Percentiles rank a stretch among this genome's conserved stretches.
phyloP scores from a whole-genome alignment of 2,888 invertebrate species.

The Prosopocoilus inquinatus region DNA sequence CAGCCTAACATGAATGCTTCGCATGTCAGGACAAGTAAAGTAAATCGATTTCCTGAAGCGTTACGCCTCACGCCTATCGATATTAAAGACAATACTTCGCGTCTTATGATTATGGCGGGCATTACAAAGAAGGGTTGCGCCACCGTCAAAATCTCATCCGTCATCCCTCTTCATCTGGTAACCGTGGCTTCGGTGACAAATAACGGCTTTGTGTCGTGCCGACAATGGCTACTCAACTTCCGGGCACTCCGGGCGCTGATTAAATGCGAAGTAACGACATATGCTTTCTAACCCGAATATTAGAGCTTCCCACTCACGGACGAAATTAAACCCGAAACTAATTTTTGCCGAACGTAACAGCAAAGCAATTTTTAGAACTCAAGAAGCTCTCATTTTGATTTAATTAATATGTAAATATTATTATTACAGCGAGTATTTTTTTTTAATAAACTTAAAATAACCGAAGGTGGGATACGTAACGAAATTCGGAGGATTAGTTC shows the following conservation, averaged over 20 bases:
- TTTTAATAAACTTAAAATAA: too few species aligned
- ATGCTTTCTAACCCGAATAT: conserved; percentile 5
- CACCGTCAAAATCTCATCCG: conserved; percentile 37
- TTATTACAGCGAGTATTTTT: too few species aligned
- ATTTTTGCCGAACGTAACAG: too few species aligned
- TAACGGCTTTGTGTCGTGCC: conserved; percentile 44
- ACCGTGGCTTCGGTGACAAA: conserved; percentile 46
- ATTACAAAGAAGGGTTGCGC: conserved; percentile 27
- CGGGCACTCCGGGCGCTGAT: conserved; percentile 38
- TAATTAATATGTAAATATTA: too few species aligned
- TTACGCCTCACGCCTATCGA: conserved; percentile 1
- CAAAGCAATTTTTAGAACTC: too few species aligned
- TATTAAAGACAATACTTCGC: conserved; percentile 15
- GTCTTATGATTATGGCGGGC: conserved; percentile 3
- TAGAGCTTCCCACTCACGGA: neutral
- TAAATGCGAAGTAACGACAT: conserved; percentile 34
- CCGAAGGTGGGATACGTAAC: too few species aligned
- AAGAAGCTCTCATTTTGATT: too few species aligned
- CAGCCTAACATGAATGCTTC: too few species aligned
- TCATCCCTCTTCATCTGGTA: conserved; percentile 44
- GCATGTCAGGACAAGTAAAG: too few species aligned
- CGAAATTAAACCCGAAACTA: too few species aligned
- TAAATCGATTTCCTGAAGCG: too few species aligned
- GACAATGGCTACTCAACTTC: conserved; percentile 46
- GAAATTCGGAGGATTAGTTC: neutral